Evolutionary conservation across 2,888 invertebrate species (phyloP).

Genomic region (Brachycybe producta): DNA sequence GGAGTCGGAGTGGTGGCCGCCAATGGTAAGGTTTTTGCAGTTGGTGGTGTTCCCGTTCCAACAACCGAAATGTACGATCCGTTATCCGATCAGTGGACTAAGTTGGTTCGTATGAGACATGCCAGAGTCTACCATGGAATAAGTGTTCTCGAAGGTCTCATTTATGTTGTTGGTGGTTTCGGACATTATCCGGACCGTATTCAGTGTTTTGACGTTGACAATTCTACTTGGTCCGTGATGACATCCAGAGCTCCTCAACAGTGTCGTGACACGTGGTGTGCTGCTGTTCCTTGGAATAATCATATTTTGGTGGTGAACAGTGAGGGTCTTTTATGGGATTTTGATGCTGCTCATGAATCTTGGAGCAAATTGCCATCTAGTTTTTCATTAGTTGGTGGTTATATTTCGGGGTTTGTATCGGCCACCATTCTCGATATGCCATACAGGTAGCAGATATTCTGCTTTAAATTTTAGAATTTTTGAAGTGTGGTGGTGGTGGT

Average conservation of each 20-base stretch:
- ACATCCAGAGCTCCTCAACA: conserved; percentile 11
- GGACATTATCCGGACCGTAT: conserved; percentile 14
- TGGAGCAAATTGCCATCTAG: conserved; percentile 16
- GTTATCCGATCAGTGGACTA: conserved; percentile 16
- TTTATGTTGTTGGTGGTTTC: conserved; percentile 15
- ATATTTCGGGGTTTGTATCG: conserved; percentile 15
- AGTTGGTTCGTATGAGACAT: conserved; percentile 12
- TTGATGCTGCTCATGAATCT: conserved; percentile 7
- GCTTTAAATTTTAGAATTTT: too few relatives aligned
- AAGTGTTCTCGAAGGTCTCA: conserved; percentile 5
- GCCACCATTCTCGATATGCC: conserved; percentile 12
- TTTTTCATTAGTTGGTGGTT: conserved; percentile 12
- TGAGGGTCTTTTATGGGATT: conserved; percentile 15
- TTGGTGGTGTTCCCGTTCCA: conserved; percentile 19
- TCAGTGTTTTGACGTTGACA: conserved; percentile 13
- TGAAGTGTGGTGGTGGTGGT: too few relatives aligned
- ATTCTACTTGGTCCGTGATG: conserved; percentile 11
- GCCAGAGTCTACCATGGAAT: conserved; percentile 17
- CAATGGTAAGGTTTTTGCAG: conserved; percentile 11
- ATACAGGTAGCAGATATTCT: too few relatives aligned
- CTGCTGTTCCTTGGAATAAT: conserved; percentile 11
- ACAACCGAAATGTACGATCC: conserved; percentile 19
- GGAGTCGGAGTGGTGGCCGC: conserved; percentile 16
- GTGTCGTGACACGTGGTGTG: conserved; percentile 15
- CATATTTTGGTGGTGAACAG: conserved; percentile 15